Base-by-base conservation (phyloP, 2,888 invertebrate species). In the Tinea semifulvella region DNA sequence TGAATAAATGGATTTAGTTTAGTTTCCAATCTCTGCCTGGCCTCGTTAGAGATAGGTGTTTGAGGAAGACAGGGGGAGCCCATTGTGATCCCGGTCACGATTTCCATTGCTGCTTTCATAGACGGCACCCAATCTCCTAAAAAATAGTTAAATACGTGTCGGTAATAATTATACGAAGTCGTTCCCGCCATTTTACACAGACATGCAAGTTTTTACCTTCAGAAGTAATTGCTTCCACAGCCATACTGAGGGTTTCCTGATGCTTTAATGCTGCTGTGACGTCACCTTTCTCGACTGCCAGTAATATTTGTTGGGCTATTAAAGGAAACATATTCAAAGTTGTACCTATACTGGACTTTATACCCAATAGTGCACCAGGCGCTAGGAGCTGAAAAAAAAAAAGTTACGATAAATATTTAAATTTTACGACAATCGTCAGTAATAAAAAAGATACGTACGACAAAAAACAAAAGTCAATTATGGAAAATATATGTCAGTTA, bases 301-400 rank as follows among this genome's bases (percentile, higher is more conserved):
- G 63, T 40, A 85, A 54, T 49, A 91, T 87, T 42, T 84, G 67
- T 6, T 81, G 63, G 8, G 84, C 83, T 16, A 84, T 58, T 50
- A 79, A 70, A 1, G 90, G 88, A 55, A 86, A 82, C 50, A 91
- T 69, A 59, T 88, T 92, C 48, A 86, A 81, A 1, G 87, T 79
- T 0, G 91, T 90, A 27, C 88, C 85, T 50, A 92, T 91, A 22
- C 86, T 84, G 2, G 90, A 90, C 55, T 86, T 85, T 54, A 91
- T 88, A 28, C 91, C 92, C 3, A 88, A 60, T 0, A 86, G 68
- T 14, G 85, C 83, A 0, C 87, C 91, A 27, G 87, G 87, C 0
- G 86, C 84, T 46, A 91, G 62, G 17, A 90, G 66, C 89, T 90
- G 56, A 40, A 66, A 36, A 10, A 17, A 36, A 2, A 6, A 36